Conservation (phyloP, 2,113 vertebrate species). For the Limanda limanda region DNA sequence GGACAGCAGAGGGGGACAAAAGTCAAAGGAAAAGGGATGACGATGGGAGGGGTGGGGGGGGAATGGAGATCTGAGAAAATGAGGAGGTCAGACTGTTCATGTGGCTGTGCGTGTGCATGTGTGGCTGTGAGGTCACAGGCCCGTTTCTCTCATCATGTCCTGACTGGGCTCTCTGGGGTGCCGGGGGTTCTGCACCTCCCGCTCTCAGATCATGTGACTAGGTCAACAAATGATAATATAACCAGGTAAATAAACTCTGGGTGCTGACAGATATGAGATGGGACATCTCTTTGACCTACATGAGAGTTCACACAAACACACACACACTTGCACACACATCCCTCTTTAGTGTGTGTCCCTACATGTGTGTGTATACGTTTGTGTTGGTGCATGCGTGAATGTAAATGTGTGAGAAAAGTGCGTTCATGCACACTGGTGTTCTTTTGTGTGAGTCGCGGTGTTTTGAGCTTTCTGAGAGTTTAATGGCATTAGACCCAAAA, state of each 20-base stretch:
- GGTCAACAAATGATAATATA: constrained; percentile 80
- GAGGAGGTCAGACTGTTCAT: constrained; percentile 44
- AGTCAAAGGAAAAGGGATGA: constrained; percentile 33
- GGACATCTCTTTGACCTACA: constrained; percentile 66
- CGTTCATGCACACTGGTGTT: constrained; percentile 26
- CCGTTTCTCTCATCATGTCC: constrained; percentile 88
- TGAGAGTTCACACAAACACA: constrained; percentile 34
- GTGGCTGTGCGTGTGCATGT: constrained; percentile 50
- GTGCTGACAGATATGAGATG: constrained; percentile 78
- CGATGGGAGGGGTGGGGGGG: background rate
- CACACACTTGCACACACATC: background rate
- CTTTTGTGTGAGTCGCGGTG: constrained; percentile 54
- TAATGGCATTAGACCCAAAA: constrained; percentile 68
- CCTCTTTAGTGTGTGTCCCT: constrained; percentile 1
- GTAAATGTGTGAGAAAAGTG: constrained; percentile 15
- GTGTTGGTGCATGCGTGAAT: background rate
- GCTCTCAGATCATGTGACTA: constrained; percentile 81
- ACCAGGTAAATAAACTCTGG: constrained; percentile 73
- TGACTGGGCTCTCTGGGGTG: constrained; percentile 66
- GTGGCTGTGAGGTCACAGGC: constrained; percentile 87
- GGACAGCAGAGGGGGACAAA: constrained; percentile 50
- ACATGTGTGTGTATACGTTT: background rate
- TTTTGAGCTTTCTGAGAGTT: constrained; percentile 68
- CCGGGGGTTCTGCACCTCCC: constrained; percentile 64
- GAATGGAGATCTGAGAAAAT: constrained; percentile 29